phyloP scores from a whole-genome alignment of 2,888 invertebrate species.

The Eristalinus aeneus region DNA sequence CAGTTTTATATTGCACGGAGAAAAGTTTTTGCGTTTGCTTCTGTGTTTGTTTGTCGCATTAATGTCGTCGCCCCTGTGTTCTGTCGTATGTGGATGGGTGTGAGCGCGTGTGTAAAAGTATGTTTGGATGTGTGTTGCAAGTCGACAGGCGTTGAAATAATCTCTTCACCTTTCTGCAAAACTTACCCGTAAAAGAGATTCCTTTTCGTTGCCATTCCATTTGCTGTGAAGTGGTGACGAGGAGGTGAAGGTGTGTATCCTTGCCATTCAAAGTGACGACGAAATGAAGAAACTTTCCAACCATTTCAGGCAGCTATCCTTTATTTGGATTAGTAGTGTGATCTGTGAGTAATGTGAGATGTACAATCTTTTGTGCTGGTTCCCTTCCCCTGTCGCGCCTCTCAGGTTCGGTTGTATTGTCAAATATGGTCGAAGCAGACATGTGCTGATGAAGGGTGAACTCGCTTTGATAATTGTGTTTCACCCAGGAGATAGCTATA shows the following conservation, averaged over 20 bases:
- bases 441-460: not conserved
- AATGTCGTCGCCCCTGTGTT: not conserved
- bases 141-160: slow-evolving; percentile 12
- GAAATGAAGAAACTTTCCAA: slow-evolving; percentile 38
- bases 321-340: slow-evolving; percentile 13
- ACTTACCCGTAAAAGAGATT: slow-evolving; percentile 3
- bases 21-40: not conserved
- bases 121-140: not conserved
- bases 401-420: not conserved
- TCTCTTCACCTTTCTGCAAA: slow-evolving; percentile 11
- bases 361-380: not conserved
- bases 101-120: not conserved
- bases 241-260: not conserved
- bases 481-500: not conserved
- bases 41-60: slow-evolving; percentile 12
- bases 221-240: not conserved
- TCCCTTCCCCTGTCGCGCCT: not conserved
- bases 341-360: not conserved
- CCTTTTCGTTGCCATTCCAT: slow-evolving; percentile 2
- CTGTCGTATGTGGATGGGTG: not conserved
- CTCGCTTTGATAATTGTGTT: not conserved
- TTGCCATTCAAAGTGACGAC: slow-evolving; percentile 6
- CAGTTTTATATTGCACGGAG: slow-evolving; percentile 4
- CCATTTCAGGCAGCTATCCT: slow-evolving; percentile 10
- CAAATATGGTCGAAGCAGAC: not conserved